Evolutionary conservation across 2,113 vertebrate species (phyloP), one percentile per base, ranked within the genome.

Genomic region (Phalacrocorax carbo): DNA sequence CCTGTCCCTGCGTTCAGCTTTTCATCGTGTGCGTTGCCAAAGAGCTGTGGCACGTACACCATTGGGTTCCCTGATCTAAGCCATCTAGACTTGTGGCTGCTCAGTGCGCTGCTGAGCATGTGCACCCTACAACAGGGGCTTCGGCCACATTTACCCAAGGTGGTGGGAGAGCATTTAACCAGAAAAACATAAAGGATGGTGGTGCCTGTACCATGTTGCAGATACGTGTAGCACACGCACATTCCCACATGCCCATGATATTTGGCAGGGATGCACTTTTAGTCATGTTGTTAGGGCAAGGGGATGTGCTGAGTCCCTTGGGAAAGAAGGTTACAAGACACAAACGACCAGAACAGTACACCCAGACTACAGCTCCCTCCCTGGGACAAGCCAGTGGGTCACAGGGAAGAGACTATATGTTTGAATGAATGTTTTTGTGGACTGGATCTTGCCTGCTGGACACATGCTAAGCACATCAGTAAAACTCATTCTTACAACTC

Each of bases 391-490:
- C 3, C 5, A 6, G 40, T 8, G 29, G 18, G 20, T 38, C 54
- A 44, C 48, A 83, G 49, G 20, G 30, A 69, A 72, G 4, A 91
- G 61, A 32, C 27, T 82, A 23, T 19, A 48, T 22, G 22, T 42
- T 8, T 10, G 15, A 71, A 61, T 23, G 2, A 57, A 60, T 7
- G 12, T 19, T 86, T 64, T 82, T 60, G 52, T 81, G 49, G 44
- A 60, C 36, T 48, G 18, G 13, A 65, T 80, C 34, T 76, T 42
- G 17, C 42, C 61, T 55, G 15, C 32, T 82, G 70, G 36, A 60
- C 44, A 61, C 9, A 21, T 6, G 16, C 14, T 36, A 61, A 86
- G 30, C 25, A 38, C 34, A 49, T n/a, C 0, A 0, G 49, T 65
- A 57, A 3, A 83, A 81, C n/a, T 85, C 21, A 36, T 80, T 62